Conservation (phyloP, 2,113 vertebrate genomes). For the Otus sunia region DNA sequence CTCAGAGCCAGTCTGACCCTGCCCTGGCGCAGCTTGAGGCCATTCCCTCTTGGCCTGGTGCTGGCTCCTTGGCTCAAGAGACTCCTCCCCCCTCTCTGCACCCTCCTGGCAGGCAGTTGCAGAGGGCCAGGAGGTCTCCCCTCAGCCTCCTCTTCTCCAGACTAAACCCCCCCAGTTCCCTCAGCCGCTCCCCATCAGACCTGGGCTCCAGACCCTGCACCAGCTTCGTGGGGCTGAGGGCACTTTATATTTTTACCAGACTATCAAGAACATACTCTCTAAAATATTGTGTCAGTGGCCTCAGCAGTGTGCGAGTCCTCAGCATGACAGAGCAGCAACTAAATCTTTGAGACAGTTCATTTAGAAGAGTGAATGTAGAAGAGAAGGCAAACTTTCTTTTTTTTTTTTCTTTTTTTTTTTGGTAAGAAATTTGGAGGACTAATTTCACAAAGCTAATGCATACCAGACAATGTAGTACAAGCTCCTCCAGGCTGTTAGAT, state of each 20-base stretch:
- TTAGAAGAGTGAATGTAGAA: background rate
- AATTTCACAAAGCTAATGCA: background rate
- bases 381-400: background rate
- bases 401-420: background rate
- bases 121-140: too few relatives aligned
- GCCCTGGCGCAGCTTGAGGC: too few relatives aligned
- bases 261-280: background rate
- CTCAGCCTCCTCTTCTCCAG: too few relatives aligned
- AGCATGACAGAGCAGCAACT: background rate
- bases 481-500: conserved; percentile 11
- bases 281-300: background rate
- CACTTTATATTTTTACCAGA: background rate
- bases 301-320: background rate
- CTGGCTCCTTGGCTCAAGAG: too few relatives aligned
- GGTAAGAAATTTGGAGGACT: background rate
- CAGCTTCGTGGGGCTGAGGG: too few relatives aligned
- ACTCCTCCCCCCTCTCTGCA: too few relatives aligned
- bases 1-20: too few relatives aligned
- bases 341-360: background rate
- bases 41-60: too few relatives aligned
- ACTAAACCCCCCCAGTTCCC: too few relatives aligned
- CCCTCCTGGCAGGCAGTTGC: too few relatives aligned
- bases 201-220: too few relatives aligned
- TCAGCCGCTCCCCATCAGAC: too few relatives aligned
- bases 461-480: conserved; percentile 37